phyloP scores from a whole-genome alignment of 2,888 invertebrate species.

The Clepsis dumicolana region DNA sequence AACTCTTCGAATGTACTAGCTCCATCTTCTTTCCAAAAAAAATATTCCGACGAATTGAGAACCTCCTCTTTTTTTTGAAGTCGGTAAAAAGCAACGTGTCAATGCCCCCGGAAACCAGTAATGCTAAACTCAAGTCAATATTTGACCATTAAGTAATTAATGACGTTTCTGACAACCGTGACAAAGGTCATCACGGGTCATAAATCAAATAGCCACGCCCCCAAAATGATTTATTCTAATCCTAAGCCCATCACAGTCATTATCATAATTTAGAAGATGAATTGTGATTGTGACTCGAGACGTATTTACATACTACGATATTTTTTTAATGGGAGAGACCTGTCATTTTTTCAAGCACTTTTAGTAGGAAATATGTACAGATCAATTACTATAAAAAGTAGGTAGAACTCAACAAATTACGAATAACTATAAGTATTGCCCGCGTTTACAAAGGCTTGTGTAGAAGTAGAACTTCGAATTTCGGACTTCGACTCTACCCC shows the following conservation, averaged over 20 bases:
- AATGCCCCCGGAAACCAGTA: not conserved
- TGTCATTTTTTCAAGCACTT: not conserved
- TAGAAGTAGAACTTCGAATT: no score
- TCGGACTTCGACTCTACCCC: no score
- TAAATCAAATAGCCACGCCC: conserved; percentile 45
- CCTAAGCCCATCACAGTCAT: conserved; percentile 58
- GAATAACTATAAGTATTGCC: no score
- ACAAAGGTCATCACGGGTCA: conserved; percentile 20
- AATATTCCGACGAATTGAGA: no score
- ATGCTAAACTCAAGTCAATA: not conserved
- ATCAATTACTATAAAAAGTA: not conserved
- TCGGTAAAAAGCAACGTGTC: not conserved
- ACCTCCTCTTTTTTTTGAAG: no score
- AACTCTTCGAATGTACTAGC: no score
- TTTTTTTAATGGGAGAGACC: not conserved
- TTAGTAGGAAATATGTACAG: not conserved
- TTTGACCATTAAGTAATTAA: conserved; percentile 26
- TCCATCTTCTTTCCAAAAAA: no score
- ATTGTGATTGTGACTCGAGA: conserved; percentile 52
- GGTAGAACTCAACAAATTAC: not conserved
- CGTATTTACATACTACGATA: not conserved
- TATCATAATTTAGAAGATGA: conserved; percentile 69
- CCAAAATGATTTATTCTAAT: conserved; percentile 56
- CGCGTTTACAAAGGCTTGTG: no score
- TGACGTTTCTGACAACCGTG: not conserved